Evolutionary conservation across 2,113 vertebrate genomes (phyloP).

Genomic region (Pandion haliaetus): DNA sequence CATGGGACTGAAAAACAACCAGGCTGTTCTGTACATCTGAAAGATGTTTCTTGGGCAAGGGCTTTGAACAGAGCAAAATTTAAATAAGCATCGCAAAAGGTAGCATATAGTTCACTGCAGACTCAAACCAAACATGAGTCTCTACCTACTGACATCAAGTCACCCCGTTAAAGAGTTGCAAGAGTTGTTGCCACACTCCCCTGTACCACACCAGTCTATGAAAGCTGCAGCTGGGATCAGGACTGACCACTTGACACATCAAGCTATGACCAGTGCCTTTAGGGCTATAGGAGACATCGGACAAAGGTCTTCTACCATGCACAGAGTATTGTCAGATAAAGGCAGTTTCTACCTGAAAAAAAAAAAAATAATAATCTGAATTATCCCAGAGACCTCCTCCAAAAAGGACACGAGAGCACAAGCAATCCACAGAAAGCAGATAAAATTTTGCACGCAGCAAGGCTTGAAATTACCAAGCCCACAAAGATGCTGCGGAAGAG

Average conservation of each 20-base stretch:
- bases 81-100: neutral
- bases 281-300: neutral
- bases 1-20: neutral
- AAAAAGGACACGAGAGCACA: neutral
- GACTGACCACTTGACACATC: neutral
- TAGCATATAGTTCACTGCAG: neutral
- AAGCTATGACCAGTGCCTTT: neutral
- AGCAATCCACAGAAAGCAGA: neutral
- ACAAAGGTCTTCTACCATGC: neutral
- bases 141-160: neutral
- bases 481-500: rapidly evolving
- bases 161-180: neutral
- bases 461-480: neutral
- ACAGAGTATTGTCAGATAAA: neutral
- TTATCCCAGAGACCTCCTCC: neutral
- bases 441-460: neutral
- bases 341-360: neutral
- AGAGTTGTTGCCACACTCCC: neutral
- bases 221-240: neutral
- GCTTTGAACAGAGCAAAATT: neutral
- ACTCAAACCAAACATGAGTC: neutral
- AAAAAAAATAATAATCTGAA: neutral
- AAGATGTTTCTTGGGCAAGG: neutral
- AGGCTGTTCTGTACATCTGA: neutral
- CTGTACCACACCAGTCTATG: neutral